Evolutionary conservation across 2,113 vertebrate genomes (phyloP), one percentile per base, ranked within the genome.

Genomic region (Salminus brasiliensis): DNA sequence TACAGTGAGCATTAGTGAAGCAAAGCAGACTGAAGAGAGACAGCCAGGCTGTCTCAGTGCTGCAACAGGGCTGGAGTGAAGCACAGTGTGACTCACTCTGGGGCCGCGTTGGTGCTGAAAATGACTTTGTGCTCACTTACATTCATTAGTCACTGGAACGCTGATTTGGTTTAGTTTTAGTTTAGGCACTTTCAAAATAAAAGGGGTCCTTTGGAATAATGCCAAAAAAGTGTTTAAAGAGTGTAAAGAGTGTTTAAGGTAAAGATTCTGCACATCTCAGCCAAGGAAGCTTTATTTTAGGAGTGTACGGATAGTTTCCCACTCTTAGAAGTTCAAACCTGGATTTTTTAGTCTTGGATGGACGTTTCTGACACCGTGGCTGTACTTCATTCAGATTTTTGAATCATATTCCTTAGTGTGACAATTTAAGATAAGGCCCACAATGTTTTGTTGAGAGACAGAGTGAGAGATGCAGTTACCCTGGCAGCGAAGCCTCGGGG

Each of bases 11-110:
- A 43, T 70, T 67, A 66, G 52, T 60, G 21, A 80, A 65, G 39
- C 63, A 59, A 76, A 41, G 68, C 72, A 72, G 72, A 67, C 25
- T 60, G 67, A 74, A 70, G 68, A 72, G 59, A 75, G 36, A 13
- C 68, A 67, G 63, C 67, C 66, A 60, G 45, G 25, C 29, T 18
- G 3, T n/a, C n/a, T 76, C 57, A 65, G 30, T n/a, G 13, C 67
- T 76, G 47, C 60, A 71, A 30, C 16, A 52, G 9, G 18, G 6
- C 45, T 72, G 69, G 60, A 72, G 69, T 29, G 6, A 53, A 63
- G 32, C 63, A 66, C 41, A 52, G 60, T 68, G 69, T 66, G 72
- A 76, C 57, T 80, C 72, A 65, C 16, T 47, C 49, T 34, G 78
- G 74, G 55, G 72, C 36, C 39, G 13, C 27, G 36, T 12, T 11